These are phyloP conservation scores for Elegia similella DNA, from an alignment of 2,888 invertebrate genomes.

Conservation along the genomic window DNA sequence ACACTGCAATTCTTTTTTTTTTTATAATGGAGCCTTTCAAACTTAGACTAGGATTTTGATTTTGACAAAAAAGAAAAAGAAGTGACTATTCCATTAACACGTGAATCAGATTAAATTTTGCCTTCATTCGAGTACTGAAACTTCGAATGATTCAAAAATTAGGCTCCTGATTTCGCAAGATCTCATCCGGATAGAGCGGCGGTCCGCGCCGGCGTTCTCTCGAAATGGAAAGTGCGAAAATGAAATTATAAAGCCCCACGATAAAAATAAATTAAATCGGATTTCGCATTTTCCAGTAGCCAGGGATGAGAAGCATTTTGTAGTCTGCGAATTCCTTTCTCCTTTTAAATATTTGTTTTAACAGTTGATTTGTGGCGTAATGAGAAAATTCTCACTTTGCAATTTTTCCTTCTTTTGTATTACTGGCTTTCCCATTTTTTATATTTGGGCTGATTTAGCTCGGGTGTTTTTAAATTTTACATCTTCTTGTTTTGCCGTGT, in stretches of 20 bases:
- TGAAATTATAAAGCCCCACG: slow-evolving; percentile 81
- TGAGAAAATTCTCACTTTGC: slow-evolving; percentile 75
- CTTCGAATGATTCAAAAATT: no score
- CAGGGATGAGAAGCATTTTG: slow-evolving; percentile 74
- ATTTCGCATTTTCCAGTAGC: slow-evolving; percentile 78
- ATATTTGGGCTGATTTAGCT: slow-evolving; percentile 17
- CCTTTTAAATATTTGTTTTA: slow-evolving; percentile 79
- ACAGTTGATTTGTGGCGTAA: slow-evolving; percentile 79
- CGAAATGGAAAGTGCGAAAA: slow-evolving; percentile 82
- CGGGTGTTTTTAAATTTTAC: slow-evolving; percentile 9
- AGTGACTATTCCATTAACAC: no score
- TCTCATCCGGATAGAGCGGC: slow-evolving; percentile 80
- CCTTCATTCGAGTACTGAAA: no score
- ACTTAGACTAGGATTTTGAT: no score
- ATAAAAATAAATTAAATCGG: slow-evolving; percentile 83
- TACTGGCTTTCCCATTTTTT: slow-evolving; percentile 43
- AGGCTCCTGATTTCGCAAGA: slow-evolving; percentile 69
- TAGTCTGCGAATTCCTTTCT: slow-evolving; percentile 75
- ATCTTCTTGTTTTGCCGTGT: no score
- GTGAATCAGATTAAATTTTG: no score
- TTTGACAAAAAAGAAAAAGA: no score
- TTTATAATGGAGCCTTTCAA: no score
- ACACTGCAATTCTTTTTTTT: no score
- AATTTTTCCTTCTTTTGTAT: slow-evolving; percentile 53
- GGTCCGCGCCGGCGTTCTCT: slow-evolving; percentile 75